phyloP scores from a whole-genome alignment of 2,888 invertebrate genomes.

The Chaitophorus viminalis region DNA sequence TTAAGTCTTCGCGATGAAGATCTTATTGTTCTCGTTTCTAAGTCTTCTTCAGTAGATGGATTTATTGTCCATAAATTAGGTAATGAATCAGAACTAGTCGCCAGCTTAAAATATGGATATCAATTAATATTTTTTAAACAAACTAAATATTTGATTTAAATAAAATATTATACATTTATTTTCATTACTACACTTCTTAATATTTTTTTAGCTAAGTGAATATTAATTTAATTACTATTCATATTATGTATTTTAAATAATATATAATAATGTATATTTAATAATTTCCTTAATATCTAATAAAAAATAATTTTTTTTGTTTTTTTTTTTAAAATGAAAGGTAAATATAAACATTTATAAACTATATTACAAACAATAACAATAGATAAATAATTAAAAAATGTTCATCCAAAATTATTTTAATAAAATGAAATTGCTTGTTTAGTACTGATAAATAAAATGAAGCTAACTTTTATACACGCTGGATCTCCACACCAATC shows the following conservation, averaged over 20 bases:
- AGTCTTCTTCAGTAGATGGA: neutral
- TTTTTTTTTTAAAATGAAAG: too few relatives aligned
- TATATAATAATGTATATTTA: too few relatives aligned
- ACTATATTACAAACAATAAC: neutral
- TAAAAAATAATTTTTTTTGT: too few relatives aligned
- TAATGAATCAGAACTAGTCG: slow-evolving; percentile 21
- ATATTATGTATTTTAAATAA: neutral
- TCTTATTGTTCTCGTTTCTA: neutral
- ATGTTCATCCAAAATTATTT: neutral
- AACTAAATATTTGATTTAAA: neutral
- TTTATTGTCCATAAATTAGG: neutral
- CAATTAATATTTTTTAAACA: neutral
- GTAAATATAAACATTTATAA: neutral
- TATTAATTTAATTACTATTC: neutral
- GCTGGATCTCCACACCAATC: slow-evolving; percentile 41
- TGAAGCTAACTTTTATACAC: slow-evolving; percentile 9
- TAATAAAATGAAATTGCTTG: neutral
- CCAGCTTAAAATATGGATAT: slow-evolving; percentile 24
- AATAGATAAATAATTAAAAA: neutral
- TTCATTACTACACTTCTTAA: too few relatives aligned
- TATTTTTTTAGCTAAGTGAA: neutral
- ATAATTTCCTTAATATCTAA: neutral
- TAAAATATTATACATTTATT: neutral
- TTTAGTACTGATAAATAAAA: neutral
- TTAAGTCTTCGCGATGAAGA: neutral